phyloP scores from a whole-genome alignment of 2,888 invertebrate species.

The Opisthograptis luteolata region DNA sequence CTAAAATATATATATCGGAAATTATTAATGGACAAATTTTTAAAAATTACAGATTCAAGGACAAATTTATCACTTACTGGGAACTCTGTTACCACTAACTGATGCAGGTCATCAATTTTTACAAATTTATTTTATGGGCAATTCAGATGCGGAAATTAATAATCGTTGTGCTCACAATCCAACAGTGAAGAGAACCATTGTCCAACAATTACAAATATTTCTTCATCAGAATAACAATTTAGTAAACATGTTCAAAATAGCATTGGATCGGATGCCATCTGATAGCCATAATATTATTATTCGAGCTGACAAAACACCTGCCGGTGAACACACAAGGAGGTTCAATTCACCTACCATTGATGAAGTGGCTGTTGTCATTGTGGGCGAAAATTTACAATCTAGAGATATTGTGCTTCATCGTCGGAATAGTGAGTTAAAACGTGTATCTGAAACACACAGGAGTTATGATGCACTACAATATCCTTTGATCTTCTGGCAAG shows the following conservation, averaged over 20 bases:
- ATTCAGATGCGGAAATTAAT: neutral
- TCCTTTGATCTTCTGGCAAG: slow-evolving; percentile 32
- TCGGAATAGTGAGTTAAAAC: neutral
- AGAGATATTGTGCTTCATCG: neutral
- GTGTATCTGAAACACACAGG: slow-evolving; percentile 13
- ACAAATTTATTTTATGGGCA: neutral
- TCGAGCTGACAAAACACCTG: too few species aligned
- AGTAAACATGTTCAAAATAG: neutral
- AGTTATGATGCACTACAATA: slow-evolving; percentile 38
- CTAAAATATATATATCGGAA: neutral
- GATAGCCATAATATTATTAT: too few species aligned
- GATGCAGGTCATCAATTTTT: neutral
- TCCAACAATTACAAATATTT: neutral
- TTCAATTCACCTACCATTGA: neutral
- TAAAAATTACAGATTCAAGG: too few species aligned
- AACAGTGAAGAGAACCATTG: neutral
- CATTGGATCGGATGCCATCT: too few species aligned
- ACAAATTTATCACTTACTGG: too few species aligned
- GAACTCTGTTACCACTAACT: neutral
- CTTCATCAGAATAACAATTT: neutral
- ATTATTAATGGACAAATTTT: neutral
- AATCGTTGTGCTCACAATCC: neutral
- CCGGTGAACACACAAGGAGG: neutral
- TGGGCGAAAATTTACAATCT: neutral
- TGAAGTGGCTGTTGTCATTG: slow-evolving; percentile 2